Evolutionary conservation across 2,113 vertebrate genomes (phyloP), one percentile per base, ranked within the genome.

Genomic region (Oxyruncus cristatus): DNA sequence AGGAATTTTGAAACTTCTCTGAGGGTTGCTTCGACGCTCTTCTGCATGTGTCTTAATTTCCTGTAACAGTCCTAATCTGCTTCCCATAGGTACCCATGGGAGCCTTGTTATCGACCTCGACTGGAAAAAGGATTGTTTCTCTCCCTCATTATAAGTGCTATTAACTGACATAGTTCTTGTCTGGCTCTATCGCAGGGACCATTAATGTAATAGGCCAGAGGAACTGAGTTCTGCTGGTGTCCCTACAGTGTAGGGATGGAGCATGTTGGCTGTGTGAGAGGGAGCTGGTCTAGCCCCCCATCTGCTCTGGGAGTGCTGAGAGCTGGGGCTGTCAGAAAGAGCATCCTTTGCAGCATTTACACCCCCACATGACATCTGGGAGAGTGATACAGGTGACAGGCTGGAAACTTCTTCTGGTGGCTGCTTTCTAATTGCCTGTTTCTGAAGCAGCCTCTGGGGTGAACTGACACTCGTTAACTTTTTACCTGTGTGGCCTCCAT

Each of bases 81-180:
- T 95, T 93, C 66, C 76, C 73, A 59, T 59, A 33, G 73, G 42
- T 91, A 78, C 95, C 85, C 93, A 35, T 49, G 93, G 91, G 91
- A 93, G 56, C 73, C 70, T 94, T 89, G 93, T 65, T 94, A 96
- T 94, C 11, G 49, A 93, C 80, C 84, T 94, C 93, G 79, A 91
- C 88, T 91, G 91, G 83, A 95, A 95, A 86, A 89, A 89, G 65
- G 53, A 86, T 89, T 94, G 32, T 77, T 87, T 87, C 80, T 84
- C 46, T 93, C 62, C 52, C 80, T 93, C 79, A 53, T 93, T 93
- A 91, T 76, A 84, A 27, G 6, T 78, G 76, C 75, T 92, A 81
- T 96, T 94, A 96, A 81, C 88, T 78, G 87, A 41, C 58, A 37
- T 46, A 52, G 53, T 10, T 85, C 83, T 91, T 92, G 65, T 41